A percentile compares a stretch with the other conserved stretches of the same genome.
These are phyloP conservation scores for Julus scanicus DNA, from an alignment of 2,888 invertebrate species.

Conservation along the genomic window DNA sequence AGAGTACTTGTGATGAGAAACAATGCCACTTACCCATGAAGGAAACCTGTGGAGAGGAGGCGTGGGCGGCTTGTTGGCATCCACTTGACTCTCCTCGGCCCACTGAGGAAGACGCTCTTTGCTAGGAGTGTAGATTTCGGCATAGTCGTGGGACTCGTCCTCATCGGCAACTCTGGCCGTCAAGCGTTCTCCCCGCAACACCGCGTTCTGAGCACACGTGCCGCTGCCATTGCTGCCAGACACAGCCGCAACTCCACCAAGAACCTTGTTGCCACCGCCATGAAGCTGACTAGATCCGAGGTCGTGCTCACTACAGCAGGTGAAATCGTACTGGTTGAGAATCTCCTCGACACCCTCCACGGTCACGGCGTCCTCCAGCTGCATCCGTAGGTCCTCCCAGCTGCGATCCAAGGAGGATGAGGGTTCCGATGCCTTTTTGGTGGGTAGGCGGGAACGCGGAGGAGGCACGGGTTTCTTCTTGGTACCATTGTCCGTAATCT, in stretches of 20 bases:
- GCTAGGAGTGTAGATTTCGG: conserved; percentile 93
- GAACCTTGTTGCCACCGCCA: neutral
- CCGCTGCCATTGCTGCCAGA: neutral
- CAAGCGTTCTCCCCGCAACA: conserved; percentile 53
- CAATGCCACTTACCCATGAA: conserved; percentile 75
- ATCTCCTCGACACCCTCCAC: conserved; percentile 46
- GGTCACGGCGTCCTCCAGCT: conserved; percentile 37
- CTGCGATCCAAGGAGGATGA: conserved; percentile 51
- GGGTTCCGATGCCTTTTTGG: conserved; percentile 55
- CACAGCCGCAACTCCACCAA: neutral
- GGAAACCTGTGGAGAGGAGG: conserved; percentile 92
- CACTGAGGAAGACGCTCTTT: conserved; percentile 73
- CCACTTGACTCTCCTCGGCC: conserved; percentile 60
- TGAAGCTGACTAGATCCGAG: neutral
- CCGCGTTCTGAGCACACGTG: neutral
- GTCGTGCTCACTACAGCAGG: neutral
- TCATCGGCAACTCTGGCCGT: conserved; percentile 59
- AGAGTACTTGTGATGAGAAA: too few species aligned
- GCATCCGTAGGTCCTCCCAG: conserved; percentile 33
- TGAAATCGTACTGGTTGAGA: conserved; percentile 37
- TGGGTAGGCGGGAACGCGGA: conserved; percentile 59
- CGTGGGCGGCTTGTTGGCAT: conserved; percentile 78
- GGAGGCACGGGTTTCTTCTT: conserved; percentile 62
- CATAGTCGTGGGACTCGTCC: conserved; percentile 81
- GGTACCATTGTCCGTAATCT: conserved; percentile 2